Base-by-base conservation (phyloP, 1,140 invertebrate species). In the Temnothorax curvispinosus region DNA sequence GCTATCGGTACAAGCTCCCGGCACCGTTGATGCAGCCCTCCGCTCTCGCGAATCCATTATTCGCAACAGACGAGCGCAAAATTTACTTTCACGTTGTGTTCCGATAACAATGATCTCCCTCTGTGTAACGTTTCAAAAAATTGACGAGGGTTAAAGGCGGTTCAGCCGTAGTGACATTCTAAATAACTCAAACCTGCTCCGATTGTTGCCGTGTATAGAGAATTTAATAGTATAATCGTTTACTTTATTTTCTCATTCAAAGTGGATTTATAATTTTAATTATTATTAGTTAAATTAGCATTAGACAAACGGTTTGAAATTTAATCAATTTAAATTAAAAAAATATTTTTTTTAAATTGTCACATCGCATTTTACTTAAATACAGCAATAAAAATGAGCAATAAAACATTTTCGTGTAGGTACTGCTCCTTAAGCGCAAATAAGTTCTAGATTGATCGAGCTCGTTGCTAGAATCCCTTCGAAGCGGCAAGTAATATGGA, bases 401-500 rank as follows among this genome's bases (percentile, higher is more conserved):
- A 32, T 54, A 85, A 78, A 78, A 85, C 21, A 18, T 21, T 54
- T 78, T 69, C 60, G 35, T 32, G 38, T 27, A 27, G 27, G 27
- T 78, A 85, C 32, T 78, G 71, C 58, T 85, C 15, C 54, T 84
- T 84, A 58, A 62, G 76, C 64, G 64, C 82, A 62, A 81, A 86
- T 86, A 86, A 86, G 77, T 86, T 86, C 52, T 21, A 81, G 85
- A 82, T 86, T 64, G 85, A 86, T 86, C 64, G 85, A 82, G 52
- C 38, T 81, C 76, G 64, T 86, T 86, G 76, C 64, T 52, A 44
- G 76, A 86, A 80, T 78, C 52, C 52, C 76, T 86, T 69, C 75
- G 85, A 85, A 85, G 72, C 82, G 58, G 82, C 82, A 85, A 86
- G 77, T 81, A 86, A 86, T 86, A 86, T 81, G 77, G 64, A 86